These are phyloP conservation scores for Masnerella sp. DNA, from an alignment of 2,888 invertebrate species.

Conservation along the genomic window DNA sequence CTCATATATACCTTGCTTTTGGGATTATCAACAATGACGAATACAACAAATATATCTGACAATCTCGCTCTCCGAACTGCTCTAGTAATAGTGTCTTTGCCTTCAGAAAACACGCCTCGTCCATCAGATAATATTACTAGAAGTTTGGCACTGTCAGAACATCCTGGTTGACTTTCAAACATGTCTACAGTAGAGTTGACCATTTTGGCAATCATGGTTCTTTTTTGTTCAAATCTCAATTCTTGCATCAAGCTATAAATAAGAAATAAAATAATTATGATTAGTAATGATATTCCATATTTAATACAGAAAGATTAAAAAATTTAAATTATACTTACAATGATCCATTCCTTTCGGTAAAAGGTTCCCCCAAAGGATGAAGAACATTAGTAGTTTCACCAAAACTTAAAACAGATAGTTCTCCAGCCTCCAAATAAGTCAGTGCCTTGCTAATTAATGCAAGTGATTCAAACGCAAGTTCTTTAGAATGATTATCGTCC, in stretches of 20 bases:
- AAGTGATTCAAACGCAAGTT: conserved; percentile 95
- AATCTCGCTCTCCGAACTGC: conserved; percentile 90
- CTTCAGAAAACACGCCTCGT: conserved; percentile 93
- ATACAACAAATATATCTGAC: conserved; percentile 93
- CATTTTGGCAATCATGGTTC: conserved; percentile 91
- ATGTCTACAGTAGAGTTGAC: conserved; percentile 88
- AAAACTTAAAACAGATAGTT: conserved; percentile 93
- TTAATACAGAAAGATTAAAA: too few relatives aligned
- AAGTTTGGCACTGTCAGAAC: conserved; percentile 86
- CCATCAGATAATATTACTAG: conserved; percentile 97
- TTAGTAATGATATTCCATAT: not conserved
- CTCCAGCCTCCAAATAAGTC: conserved; percentile 94
- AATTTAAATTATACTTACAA: conserved; percentile 73
- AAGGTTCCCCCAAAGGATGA: conserved; percentile 91
- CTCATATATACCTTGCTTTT: conserved; percentile 85
- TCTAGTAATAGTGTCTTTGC: conserved; percentile 85
- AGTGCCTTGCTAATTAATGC: conserved; percentile 93
- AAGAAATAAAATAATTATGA: too few relatives aligned
- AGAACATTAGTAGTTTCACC: conserved; percentile 91
- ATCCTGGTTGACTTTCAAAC: conserved; percentile 80
- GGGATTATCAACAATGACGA: conserved; percentile 97
- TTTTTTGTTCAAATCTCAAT: conserved; percentile 92
- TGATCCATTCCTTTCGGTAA: conserved; percentile 91
- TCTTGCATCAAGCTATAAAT: conserved; percentile 85
- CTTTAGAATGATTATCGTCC: conserved; percentile 93